These are phyloP conservation scores for Ptilorrhoa leucosticta DNA, from an alignment of 2,113 vertebrate genomes.

Conservation along the genomic window DNA sequence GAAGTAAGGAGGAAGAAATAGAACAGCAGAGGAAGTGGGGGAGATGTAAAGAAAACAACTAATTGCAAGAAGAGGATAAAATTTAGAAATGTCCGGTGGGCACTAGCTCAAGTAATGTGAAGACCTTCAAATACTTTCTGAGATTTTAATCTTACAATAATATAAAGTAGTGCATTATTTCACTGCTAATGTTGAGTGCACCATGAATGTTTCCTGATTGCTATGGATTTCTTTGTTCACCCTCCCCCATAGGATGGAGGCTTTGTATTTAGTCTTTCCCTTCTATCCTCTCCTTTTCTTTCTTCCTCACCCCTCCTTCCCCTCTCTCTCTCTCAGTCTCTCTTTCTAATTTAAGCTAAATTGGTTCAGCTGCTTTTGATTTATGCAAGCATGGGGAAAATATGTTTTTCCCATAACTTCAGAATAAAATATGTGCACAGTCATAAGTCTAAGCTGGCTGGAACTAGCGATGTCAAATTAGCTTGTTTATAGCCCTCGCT, in stretches of 20 bases:
- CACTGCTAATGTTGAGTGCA: not conserved
- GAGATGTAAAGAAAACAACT: not conserved
- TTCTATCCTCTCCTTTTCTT: not conserved
- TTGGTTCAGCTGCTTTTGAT: constrained; percentile 59
- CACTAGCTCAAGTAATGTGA: not conserved
- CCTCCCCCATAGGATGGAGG: rapidly evolving
- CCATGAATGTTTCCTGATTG: not conserved
- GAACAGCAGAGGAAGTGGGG: not conserved
- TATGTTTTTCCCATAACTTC: constrained; percentile 56
- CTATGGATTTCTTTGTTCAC: not conserved
- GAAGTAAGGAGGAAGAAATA: not conserved
- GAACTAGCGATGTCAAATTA: constrained; percentile 59
- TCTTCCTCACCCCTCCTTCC: not conserved
- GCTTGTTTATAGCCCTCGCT: constrained; percentile 62
- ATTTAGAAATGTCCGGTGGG: not conserved
- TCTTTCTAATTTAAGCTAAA: constrained; percentile 27
- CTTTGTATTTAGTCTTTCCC: not conserved
- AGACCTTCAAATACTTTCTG: not conserved
- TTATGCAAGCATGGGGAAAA: constrained; percentile 64
- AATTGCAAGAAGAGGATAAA: not conserved
- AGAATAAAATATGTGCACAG: constrained; percentile 59
- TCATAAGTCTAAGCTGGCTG: constrained; percentile 59
- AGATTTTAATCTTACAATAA: not conserved
- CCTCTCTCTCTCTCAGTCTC: not conserved
- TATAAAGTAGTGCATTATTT: not conserved